Evolutionary conservation across 2,113 vertebrate genomes (phyloP).

Genomic region (Puntigrus tetrazona): DNA sequence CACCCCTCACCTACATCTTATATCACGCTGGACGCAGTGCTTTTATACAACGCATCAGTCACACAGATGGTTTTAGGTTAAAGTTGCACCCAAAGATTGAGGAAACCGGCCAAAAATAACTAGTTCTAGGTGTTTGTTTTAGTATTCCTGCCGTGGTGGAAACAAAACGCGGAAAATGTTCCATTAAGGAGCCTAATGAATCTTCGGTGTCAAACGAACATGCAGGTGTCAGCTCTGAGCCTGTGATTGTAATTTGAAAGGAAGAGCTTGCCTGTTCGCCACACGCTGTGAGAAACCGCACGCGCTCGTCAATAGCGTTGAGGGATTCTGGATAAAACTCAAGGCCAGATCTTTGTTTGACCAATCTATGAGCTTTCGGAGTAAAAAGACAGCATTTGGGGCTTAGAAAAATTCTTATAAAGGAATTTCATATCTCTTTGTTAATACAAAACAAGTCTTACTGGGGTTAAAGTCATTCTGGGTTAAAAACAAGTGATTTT

Average conservation of each 20-base stretch:
- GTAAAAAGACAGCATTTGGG: background rate
- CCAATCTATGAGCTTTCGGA: background rate
- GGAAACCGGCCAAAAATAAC: background rate
- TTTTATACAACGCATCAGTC: conserved; percentile 23
- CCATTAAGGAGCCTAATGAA: background rate
- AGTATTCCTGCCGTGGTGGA: conserved; percentile 7
- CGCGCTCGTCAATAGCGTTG: conserved; percentile 22
- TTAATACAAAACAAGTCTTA: background rate
- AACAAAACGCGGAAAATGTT: background rate
- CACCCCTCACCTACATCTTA: conserved; percentile 13
- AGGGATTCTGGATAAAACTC: conserved; percentile 23
- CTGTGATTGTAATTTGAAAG: conserved; percentile 47
- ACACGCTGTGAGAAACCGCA: conserved; percentile 44
- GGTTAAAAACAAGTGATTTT: background rate
- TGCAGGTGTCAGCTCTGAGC: conserved; percentile 44
- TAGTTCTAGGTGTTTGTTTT: conserved; percentile 2
- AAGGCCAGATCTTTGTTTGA: conserved; percentile 15
- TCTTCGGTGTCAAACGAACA: background rate
- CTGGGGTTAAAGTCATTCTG: background rate
- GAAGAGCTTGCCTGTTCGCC: conserved; percentile 37
- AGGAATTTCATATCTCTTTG: conserved; percentile 1
- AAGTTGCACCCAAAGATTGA: background rate
- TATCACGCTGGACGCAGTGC: conserved; percentile 9
- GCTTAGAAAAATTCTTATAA: background rate
- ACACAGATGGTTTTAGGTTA: background rate